Percentiles rank a stretch among this genome's conserved stretches.
These are phyloP conservation scores for Panagrolaimus sp. DNA, from an alignment of 1,140 invertebrate species.

Conservation along the genomic window DNA sequence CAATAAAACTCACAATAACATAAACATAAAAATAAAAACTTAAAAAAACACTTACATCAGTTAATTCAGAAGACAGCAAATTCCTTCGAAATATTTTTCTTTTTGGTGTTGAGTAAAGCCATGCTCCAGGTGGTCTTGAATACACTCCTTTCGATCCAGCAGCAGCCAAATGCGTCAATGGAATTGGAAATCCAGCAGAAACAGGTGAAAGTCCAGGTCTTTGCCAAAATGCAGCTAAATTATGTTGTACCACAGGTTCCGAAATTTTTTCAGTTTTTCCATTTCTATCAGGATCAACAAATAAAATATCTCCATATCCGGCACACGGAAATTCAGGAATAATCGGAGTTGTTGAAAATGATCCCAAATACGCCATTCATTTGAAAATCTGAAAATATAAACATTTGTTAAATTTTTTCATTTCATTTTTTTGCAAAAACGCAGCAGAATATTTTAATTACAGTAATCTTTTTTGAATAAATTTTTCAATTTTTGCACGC, in stretches of 20 bases:
- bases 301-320: conserved; percentile 3
- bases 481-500: not conserved
- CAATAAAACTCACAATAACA: too few relatives aligned
- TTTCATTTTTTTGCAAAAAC: not conserved
- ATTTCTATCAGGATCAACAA: not conserved
- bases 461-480: not conserved
- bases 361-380: not conserved
- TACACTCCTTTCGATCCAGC: not conserved
- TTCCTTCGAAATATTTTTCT: not conserved
- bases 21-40: not conserved
- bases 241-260: not conserved
- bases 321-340: not conserved
- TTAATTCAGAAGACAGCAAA: conserved; percentile 3
- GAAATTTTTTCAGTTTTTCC: not conserved
- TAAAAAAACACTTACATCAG: not conserved
- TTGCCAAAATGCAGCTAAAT: conserved; percentile 10
- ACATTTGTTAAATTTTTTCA: not conserved
- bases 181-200: not conserved
- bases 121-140: not conserved
- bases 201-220: not conserved
- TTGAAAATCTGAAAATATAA: not conserved
- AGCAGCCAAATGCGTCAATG: not conserved
- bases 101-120: not conserved
- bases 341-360: not conserved
- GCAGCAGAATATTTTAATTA: too few relatives aligned